Conservation (phyloP, 2,888 invertebrate genomes). For the Phengaris alcon region DNA sequence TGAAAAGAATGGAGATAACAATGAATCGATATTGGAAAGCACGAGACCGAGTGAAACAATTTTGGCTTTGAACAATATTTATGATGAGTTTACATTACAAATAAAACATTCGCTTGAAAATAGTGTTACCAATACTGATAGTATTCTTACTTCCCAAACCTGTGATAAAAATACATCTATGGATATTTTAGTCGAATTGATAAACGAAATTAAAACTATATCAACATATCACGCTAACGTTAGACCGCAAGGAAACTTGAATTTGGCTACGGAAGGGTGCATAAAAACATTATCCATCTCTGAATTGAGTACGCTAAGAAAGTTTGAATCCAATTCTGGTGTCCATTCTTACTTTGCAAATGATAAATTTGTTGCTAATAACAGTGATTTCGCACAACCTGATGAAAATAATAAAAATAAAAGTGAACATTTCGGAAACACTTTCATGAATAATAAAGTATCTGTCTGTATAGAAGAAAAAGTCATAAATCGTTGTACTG, state of each 20-base stretch:
- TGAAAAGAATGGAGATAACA: not conserved
- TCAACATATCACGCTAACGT: slow-evolving; percentile 54
- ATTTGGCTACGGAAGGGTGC: slow-evolving; percentile 42
- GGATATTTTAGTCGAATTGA: slow-evolving; percentile 62
- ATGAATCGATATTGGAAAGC: not conserved
- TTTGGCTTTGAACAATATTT: not conserved
- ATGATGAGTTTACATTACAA: not conserved
- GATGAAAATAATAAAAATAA: slow-evolving; percentile 26
- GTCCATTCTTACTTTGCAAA: slow-evolving; percentile 47
- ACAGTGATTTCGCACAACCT: slow-evolving; percentile 22
- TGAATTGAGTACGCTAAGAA: slow-evolving; percentile 52
- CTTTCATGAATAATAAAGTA: slow-evolving; percentile 56
- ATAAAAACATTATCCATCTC: slow-evolving; percentile 46
- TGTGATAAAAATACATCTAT: slow-evolving; percentile 58
- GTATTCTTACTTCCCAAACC: slow-evolving; percentile 33
- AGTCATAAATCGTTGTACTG: slow-evolving; percentile 48
- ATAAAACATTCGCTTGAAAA: not conserved
- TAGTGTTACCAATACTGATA: not conserved
- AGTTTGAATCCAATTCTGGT: slow-evolving; percentile 50
- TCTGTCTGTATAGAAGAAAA: slow-evolving; percentile 46
- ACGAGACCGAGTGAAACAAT: not conserved
- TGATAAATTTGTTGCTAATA: slow-evolving; percentile 35
- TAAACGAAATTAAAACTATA: slow-evolving; percentile 70
- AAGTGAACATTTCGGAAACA: slow-evolving; percentile 35
- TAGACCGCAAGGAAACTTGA: slow-evolving; percentile 36